Evolutionary conservation across 37 sponge, comb jelly and placozoan species (phyloP), one percentile per base, ranked within the genome.

Genomic region (Petrosia ficiformis): DNA sequence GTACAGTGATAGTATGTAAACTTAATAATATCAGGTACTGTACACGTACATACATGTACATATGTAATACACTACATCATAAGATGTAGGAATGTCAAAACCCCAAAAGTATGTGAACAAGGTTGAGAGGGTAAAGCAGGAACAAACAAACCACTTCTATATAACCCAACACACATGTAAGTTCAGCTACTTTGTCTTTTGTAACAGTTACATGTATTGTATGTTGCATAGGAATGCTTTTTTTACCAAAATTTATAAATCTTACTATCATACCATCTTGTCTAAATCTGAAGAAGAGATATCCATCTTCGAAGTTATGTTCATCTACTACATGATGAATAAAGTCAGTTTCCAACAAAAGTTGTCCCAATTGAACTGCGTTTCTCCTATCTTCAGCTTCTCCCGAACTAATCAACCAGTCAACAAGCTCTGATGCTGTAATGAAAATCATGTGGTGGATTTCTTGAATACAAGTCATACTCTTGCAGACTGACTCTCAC

Each of bases 241-340:
- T n/a, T n/a, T n/a, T n/a, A n/a, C n/a, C n/a, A n/a, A n/a, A n/a
- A n/a, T n/a, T n/a, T n/a, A n/a, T n/a, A n/a, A n/a, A 8, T 48
- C 54, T 48, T 14, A 19, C 54, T 48, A 8, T 48, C 54, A 60
- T 48, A 88, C 87, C 96, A 75, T 95, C 96, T 40, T 81, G 76
- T 77, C 96, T 82, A 66, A 95, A 93, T 11, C 89, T 66, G 59
- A 86, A 95, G 77, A 89, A 93, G 24, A 88, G 75, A 34, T 76
- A 82, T 39, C 41, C 80, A 39, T 95, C 96, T 75, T 89, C 76
- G 78, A 95, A 95, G 31, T 85, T 39, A 39, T 91, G 96, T 56
- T 89, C 89, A 41, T 95, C 96, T 0, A 85, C 77, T 32, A 88
- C 89, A 72, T 92, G 93, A 54, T 92, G 93, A 52, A 92, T 92